Conservation (phyloP, 2,888 invertebrate genomes). For the Dorcus hopei region DNA sequence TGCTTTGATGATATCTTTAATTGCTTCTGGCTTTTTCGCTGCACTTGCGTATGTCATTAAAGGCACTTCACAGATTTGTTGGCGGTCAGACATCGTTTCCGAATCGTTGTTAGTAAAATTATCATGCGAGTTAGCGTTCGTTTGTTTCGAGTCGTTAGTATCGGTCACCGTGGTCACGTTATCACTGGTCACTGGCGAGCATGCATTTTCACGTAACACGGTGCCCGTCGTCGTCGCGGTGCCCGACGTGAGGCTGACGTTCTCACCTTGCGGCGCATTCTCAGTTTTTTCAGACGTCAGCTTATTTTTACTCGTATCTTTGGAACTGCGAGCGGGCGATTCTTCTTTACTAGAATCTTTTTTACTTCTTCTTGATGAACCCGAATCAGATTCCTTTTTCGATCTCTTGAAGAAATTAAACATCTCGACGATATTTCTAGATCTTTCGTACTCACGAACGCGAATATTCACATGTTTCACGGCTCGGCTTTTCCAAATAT, state of each 20-base stretch:
- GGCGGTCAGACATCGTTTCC: not conserved
- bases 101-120: not conserved
- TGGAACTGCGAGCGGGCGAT: slow-evolving; percentile 20
- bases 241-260: slow-evolving; percentile 8
- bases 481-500: not conserved
- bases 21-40: too few relatives aligned
- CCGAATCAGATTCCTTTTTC: slow-evolving; percentile 35
- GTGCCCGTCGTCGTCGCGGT: slow-evolving; percentile 30
- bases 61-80: slow-evolving; percentile 1
- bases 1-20: slow-evolving; percentile 9
- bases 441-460: not conserved
- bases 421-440: slow-evolving; percentile 26
- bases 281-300: slow-evolving; percentile 28
- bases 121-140: slow-evolving; percentile 20
- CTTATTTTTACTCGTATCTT: slow-evolving; percentile 44
- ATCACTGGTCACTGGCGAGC: slow-evolving; percentile 28
- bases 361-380: slow-evolving; percentile 20
- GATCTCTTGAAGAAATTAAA: slow-evolving; percentile 43
- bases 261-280: slow-evolving; percentile 31
- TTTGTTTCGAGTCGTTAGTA: slow-evolving; percentile 29
- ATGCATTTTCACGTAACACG: slow-evolving; percentile 33
- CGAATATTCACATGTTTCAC: not conserved
- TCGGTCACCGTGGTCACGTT: slow-evolving; percentile 10
- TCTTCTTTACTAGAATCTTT: slow-evolving; percentile 1
- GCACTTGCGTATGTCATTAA: slow-evolving; percentile 3